Evolutionary conservation across 2,888 invertebrate genomes (phyloP).

Genomic region (Hydraecia micacea): DNA sequence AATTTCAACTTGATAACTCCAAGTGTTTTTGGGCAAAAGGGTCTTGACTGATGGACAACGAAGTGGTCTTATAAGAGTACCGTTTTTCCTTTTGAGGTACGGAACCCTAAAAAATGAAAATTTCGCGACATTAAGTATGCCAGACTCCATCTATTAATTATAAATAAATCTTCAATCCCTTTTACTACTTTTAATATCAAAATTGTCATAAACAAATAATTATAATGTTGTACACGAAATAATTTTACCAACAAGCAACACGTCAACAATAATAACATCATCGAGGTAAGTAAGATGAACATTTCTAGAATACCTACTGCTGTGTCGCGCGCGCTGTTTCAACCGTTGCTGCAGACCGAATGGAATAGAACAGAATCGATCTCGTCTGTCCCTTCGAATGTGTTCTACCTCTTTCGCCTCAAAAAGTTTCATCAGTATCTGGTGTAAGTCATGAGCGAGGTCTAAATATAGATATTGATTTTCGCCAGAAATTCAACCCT

Average conservation of each 20-base stretch:
- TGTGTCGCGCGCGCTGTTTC: conserved; percentile 11
- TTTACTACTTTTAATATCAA: background rate
- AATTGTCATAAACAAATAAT: background rate
- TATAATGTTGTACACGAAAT: background rate
- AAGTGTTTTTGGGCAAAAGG: no score
- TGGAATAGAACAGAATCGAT: conserved; percentile 60
- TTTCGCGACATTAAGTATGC: no score
- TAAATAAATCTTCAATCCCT: background rate
- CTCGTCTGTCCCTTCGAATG: conserved; percentile 55
- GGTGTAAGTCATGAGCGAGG: conserved; percentile 53
- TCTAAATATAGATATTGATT: conserved; percentile 40
- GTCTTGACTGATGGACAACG: no score
- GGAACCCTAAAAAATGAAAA: background rate
- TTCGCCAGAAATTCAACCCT: conserved; percentile 16
- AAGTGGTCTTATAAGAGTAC: no score
- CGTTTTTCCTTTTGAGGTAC: no score
- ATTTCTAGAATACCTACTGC: background rate
- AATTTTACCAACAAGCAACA: background rate
- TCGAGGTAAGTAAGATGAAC: conserved; percentile 7
- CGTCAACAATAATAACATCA: background rate
- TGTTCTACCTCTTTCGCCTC: conserved; percentile 64
- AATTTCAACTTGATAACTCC: no score
- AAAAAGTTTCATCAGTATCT: conserved; percentile 55
- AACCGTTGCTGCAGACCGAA: conserved; percentile 29
- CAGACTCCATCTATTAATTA: no score